A percentile compares a stretch with the other conserved stretches of the same genome.
These are phyloP conservation scores for Machimus rusticus DNA, from an alignment of 2,888 invertebrate genomes.

Conservation along the genomic window DNA sequence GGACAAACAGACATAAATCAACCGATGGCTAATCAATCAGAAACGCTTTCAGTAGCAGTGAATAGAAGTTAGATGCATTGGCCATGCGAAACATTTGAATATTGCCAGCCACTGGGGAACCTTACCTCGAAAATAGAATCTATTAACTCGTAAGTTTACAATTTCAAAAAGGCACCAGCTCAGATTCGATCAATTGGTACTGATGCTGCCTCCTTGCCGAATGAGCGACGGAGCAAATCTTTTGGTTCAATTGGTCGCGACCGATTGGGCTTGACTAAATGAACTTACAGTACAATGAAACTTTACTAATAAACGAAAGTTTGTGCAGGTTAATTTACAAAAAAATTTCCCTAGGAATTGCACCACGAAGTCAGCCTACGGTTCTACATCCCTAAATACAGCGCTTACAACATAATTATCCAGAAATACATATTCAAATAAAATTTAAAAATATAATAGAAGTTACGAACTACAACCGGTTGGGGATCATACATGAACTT, in stretches of 20 bases:
- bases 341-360: too few species aligned
- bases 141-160: neutral
- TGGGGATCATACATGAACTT: too few species aligned
- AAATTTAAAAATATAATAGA: too few species aligned
- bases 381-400: too few species aligned
- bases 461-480: too few species aligned
- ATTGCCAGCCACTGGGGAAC: neutral
- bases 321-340: too few species aligned
- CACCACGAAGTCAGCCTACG: too few species aligned
- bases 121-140: neutral
- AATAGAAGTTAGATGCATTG: neutral
- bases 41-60: neutral
- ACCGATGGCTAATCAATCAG: constrained; percentile 4
- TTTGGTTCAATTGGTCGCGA: neutral
- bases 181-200: neutral
- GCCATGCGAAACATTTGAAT: neutral
- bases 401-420: too few species aligned
- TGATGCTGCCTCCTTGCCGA: neutral
- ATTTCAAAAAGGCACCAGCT: neutral
- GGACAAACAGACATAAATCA: constrained; percentile 12
- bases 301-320: too few species aligned
- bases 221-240: neutral
- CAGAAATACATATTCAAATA: too few species aligned
- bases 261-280: neutral
- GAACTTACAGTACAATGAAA: neutral